Evolutionary conservation across 2,113 vertebrate genomes (phyloP).

Genomic region (Anoura caudifer): DNA sequence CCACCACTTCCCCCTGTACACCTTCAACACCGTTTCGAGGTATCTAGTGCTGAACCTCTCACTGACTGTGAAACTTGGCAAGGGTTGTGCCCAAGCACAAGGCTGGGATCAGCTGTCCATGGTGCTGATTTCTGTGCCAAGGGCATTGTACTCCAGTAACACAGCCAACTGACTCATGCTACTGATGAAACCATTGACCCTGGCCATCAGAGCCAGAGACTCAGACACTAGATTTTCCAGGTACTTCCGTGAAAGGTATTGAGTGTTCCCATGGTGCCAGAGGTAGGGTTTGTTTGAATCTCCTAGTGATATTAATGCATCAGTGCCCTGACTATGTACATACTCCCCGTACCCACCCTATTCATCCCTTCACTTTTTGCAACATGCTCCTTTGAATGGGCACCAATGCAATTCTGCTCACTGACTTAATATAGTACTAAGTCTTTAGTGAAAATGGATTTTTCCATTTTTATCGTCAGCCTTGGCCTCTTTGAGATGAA

Average conservation of each 20-base stretch:
- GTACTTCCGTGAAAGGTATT: background rate
- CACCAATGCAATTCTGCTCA: background rate
- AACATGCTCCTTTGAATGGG: background rate
- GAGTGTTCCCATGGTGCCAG: background rate
- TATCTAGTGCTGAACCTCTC: background rate
- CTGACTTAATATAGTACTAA: background rate
- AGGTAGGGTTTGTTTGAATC: background rate
- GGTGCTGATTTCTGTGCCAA: constrained; percentile 44
- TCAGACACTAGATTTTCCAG: background rate
- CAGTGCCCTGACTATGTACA: background rate
- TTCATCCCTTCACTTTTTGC: background rate
- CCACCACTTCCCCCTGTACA: background rate
- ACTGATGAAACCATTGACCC: background rate
- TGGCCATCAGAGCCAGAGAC: background rate
- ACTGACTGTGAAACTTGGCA: background rate
- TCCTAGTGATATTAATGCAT: background rate
- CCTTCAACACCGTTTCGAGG: background rate
- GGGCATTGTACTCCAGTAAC: background rate
- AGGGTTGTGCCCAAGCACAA: fast-evolving
- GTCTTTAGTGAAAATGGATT: background rate
- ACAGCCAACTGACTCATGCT: background rate
- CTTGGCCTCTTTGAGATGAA: constrained; percentile 1
- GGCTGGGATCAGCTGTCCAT: background rate
- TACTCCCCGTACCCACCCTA: background rate
- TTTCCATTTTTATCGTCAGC: constrained; percentile 19